phyloP scores from a whole-genome alignment of 1,140 invertebrate genomes.

The Hyles vespertilio region DNA sequence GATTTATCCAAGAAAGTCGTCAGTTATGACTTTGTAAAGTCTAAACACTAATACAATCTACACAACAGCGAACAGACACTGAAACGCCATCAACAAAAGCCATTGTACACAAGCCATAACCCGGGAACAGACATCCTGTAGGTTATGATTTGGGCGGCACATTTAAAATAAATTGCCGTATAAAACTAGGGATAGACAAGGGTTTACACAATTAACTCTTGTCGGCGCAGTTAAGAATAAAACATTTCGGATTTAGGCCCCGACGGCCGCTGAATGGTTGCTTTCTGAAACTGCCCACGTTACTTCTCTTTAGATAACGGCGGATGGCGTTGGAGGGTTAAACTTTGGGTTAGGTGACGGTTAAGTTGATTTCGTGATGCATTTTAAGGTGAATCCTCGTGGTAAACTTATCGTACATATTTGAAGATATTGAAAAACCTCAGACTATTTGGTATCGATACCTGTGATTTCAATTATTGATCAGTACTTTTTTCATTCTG shows the following conservation, averaged over 20 bases:
- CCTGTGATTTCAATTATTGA: too few species aligned
- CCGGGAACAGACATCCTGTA: conserved; percentile 29
- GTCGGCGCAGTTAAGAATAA: conserved; percentile 63
- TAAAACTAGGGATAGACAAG: conserved; percentile 57
- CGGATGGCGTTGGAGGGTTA: background rate
- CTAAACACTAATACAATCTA: too few species aligned
- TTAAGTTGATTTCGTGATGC: too few species aligned
- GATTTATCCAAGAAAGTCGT: too few species aligned
- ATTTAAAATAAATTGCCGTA: conserved; percentile 66
- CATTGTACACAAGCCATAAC: background rate
- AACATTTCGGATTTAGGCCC: conserved; percentile 46
- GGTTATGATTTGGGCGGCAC: conserved; percentile 31
- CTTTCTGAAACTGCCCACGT: conserved; percentile 32
- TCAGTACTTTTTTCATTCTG: too few species aligned
- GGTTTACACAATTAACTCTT: conserved; percentile 62
- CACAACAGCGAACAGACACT: too few species aligned
- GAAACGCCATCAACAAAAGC: background rate
- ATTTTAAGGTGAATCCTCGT: too few species aligned
- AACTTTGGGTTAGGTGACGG: too few species aligned
- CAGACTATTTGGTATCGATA: too few species aligned
- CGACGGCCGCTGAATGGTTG: conserved; percentile 35
- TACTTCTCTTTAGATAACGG: conserved; percentile 35
- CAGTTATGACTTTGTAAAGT: too few species aligned
- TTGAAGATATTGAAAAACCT: too few species aligned
- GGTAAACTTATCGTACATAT: too few species aligned